These are phyloP conservation scores for Tetragnatha versicolor DNA, from an alignment of 1,140 invertebrate species.

Conservation along the genomic window DNA sequence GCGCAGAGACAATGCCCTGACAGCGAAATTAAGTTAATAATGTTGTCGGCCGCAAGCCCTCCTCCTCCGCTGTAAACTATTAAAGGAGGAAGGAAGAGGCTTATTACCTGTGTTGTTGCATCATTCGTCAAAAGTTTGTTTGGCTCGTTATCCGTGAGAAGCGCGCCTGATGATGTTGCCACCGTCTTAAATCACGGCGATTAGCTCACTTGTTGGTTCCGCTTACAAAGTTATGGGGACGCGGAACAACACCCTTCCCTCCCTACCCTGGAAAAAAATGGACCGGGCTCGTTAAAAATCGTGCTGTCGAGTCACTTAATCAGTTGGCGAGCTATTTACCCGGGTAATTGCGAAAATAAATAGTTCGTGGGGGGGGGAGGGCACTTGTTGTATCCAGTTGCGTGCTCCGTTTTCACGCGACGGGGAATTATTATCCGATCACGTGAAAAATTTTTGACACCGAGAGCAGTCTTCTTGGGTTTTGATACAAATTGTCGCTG, in stretches of 20 bases:
- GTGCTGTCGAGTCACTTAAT: constrained; percentile 53
- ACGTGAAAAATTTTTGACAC: too few relatives aligned
- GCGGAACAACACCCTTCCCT: too few relatives aligned
- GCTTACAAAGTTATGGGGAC: constrained; percentile 56
- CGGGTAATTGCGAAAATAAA: constrained; percentile 53
- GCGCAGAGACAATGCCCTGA: constrained; percentile 44
- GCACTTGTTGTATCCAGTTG: constrained; percentile 31
- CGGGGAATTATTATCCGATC: too few relatives aligned
- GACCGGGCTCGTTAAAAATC: constrained; percentile 51
- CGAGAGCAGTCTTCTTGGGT: too few relatives aligned
- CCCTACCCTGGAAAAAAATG: too few relatives aligned
- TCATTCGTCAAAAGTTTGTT: constrained; percentile 56
- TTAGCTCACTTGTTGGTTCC: constrained; percentile 55
- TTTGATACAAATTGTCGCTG: too few relatives aligned
- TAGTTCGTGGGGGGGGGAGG: constrained; percentile 28
- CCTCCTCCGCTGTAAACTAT: constrained; percentile 43
- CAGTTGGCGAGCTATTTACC: constrained; percentile 50
- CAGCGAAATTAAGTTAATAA: constrained; percentile 56
- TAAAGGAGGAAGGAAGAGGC: constrained; percentile 26
- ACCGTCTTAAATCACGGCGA: constrained; percentile 53
- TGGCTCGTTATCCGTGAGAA: constrained; percentile 41
- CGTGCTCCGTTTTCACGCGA: constrained; percentile 23
- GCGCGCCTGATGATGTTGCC: constrained; percentile 43
- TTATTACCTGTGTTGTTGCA: constrained; percentile 48
- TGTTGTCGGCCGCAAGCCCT: constrained; percentile 20